These are phyloP conservation scores for Drosophila prostipennis DNA, from an alignment of 2,888 invertebrate genomes.

Conservation along the genomic window DNA sequence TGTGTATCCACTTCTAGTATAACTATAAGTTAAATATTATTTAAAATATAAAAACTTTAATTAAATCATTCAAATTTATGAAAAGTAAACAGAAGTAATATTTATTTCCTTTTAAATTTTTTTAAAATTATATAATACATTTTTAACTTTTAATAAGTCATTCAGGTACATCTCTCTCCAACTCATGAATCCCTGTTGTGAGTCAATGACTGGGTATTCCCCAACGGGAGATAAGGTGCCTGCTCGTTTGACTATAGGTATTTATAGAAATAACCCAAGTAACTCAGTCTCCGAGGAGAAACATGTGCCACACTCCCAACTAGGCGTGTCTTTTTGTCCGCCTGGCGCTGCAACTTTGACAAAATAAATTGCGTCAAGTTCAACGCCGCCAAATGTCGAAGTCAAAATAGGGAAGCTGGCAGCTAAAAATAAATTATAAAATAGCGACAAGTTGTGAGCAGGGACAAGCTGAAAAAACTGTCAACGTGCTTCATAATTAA, in stretches of 20 bases:
- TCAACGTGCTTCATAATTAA: conserved; percentile 79
- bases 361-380: conserved; percentile 82
- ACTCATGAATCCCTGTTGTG: neutral
- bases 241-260: conserved; percentile 37
- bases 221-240: conserved; percentile 53
- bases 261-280: conserved; percentile 56
- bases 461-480: conserved; percentile 44
- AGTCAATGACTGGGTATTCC: conserved; percentile 62
- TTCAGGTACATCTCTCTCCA: neutral
- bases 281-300: conserved; percentile 18
- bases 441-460: conserved; percentile 55
- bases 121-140: too few species aligned
- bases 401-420: conserved; percentile 65
- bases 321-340: conserved; percentile 64
- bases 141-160: neutral
- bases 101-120: too few species aligned
- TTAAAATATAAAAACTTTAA: too few species aligned
- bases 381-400: conserved; percentile 74
- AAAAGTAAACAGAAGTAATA: too few species aligned
- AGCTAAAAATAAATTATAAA: conserved; percentile 75
- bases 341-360: conserved; percentile 49
- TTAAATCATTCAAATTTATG: too few species aligned
- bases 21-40: too few species aligned
- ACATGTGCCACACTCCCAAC: conserved; percentile 68
- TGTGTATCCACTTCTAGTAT: too few species aligned